Evolutionary conservation across 2,797 vertebrate species (phyloP), one percentile per base, ranked within the genome.

Genomic region (Yasuhikotakia modesta): DNA sequence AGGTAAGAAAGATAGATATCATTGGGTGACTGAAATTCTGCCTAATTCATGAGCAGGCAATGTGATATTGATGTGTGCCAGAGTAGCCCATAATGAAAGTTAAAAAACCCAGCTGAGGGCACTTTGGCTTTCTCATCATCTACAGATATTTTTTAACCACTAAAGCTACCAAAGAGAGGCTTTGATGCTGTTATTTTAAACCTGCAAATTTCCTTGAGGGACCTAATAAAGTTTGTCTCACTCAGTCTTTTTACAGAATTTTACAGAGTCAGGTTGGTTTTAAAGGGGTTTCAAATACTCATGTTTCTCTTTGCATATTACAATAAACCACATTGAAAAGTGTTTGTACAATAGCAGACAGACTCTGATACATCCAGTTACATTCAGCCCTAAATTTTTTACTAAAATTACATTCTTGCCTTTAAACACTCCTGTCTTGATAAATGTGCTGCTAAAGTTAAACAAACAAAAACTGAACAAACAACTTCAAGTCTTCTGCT

Each of bases 51-150:
- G 67, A 79, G 70, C 32, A 68, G 30, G 70, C 65, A 53, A 83
- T 74, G 70, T 76, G 70, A 85, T 80, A 79, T 85, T 80, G 78
- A 85, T 82, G 78, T 67, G 55, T 55, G 24, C 48, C 48, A 52
- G 73, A 65, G 74, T 71, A 67, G 45, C 45, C 35, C 2, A 63
- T 66, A 67, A 46, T 76, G 24, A 55, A 72, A 70, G 64, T 74
- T 82, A 67, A 61, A 55, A 24, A 72, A 73, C 68, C 68, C 55
- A 66, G 21, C 48, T 65, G 69, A 70, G 70, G 52, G n/a, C 24
- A 64, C 39, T 46, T 24, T 10, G 58, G 22, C 32, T 55, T 69
- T 74, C 14, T 52, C n/a, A 32, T 57, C n/a, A 60, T 61, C 43
- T 55, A 16, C 17, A 39, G 22, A 39, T 66, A 46, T 68, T 68